Base-by-base conservation (phyloP, 2,797 vertebrate species). In the Alosa sapidissima region DNA sequence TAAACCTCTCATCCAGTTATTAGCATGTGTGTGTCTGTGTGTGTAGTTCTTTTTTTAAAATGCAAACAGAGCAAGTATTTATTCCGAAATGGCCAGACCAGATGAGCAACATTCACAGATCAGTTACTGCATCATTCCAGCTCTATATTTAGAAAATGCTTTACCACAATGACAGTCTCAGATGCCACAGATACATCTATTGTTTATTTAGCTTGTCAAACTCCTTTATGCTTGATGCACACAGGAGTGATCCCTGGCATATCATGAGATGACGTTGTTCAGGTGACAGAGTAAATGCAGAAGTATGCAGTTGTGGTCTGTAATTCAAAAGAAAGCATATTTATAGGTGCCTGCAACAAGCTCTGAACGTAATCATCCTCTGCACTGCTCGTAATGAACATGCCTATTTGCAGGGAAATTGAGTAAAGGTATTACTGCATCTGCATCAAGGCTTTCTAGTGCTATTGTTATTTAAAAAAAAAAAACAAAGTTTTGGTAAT, bases 11-110 rank as follows among this genome's bases (percentile, higher is more conserved):
- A 9, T 10, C 5, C 5, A 3, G 19, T 7, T 82, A 11, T 45
- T 54, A 8, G 52, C 41, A 9, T 58, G 54, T 60, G 54, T 62
- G 16, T 83, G 82, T 82, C 33, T 58, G 11, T 58, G 81, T 82
- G 81, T 83, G 54, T 82, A 4, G 52, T 58, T 5, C 2, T 41
- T 60, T 47, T 60, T 54, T 58, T 36, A 19, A 24, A 58, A 60
- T 58, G 82, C 68, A 75, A 75, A 75, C 68, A 75, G 36, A 75
- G 68, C 68, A 75, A 75, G 68, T 5, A 75, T 75, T 75, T 75
- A 75, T 75, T 75, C 36, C 45, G 36, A 75, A 75, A 75, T 75
- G 68, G 68, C 47, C 62, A 16, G 58, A 41, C 54, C 41, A 49
- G 82, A 33, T 51, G 48, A 51, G 47, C 62, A 33, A 49, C 82